Percentiles rank a stretch among this genome's conserved stretches.
phyloP scores from a whole-genome alignment of 2,113 vertebrate genomes.

The Channa argus region DNA sequence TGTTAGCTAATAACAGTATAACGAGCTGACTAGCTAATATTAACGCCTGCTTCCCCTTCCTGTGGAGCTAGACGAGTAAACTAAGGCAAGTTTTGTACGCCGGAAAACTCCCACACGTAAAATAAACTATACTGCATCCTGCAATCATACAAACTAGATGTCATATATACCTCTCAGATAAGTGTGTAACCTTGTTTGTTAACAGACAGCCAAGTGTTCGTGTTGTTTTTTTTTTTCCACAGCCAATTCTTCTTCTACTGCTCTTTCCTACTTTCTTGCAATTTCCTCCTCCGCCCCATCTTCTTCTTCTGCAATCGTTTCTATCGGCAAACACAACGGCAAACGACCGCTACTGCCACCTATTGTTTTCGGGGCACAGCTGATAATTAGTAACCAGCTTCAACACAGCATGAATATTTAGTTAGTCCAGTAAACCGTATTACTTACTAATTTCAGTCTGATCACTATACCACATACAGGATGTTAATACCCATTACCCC shows the following conservation, averaged over 20 bases:
- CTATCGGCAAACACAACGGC: neutral
- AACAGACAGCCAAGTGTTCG: constrained; percentile 65
- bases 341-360: constrained; percentile 41
- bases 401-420: neutral
- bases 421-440: too few relatives aligned
- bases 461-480: too few relatives aligned
- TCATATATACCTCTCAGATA: constrained; percentile 56
- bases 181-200: constrained; percentile 71
- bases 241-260: constrained; percentile 64
- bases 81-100: constrained; percentile 19
- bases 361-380: neutral
- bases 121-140: neutral
- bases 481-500: neutral
- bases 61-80: constrained; percentile 29
- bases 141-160: constrained; percentile 38
- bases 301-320: constrained; percentile 22
- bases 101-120: neutral
- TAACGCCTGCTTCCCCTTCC: constrained; percentile 51
- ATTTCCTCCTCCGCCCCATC: constrained; percentile 37
- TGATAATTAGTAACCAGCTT: neutral
- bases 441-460: neutral
- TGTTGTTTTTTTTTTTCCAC: constrained; percentile 65
- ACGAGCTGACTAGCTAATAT: constrained; percentile 44
- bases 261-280: constrained; percentile 36
- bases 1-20: constrained; percentile 46